Percentiles rank a stretch among this genome's conserved stretches.
phyloP scores from a whole-genome alignment of 2,797 vertebrate species.

The Hemitrygon akajei region DNA sequence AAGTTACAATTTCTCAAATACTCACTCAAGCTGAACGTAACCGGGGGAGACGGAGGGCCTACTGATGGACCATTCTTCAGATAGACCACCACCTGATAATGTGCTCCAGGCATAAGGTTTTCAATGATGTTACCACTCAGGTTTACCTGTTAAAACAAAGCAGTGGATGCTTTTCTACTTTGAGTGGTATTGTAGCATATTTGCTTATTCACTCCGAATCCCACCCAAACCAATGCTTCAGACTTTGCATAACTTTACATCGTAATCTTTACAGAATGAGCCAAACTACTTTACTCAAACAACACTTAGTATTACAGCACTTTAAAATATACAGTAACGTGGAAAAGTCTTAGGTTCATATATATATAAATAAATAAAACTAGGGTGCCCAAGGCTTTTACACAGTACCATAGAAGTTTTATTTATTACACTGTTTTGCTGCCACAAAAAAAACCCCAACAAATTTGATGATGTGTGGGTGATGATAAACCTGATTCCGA shows the following conservation, averaged over 20 bases:
- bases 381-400: too few relatives aligned
- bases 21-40: slow-evolving; percentile 85
- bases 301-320: neutral
- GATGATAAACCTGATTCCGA: too few relatives aligned
- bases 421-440: too few relatives aligned
- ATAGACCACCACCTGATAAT: slow-evolving; percentile 82
- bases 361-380: too few relatives aligned
- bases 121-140: slow-evolving; percentile 75
- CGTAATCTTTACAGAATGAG: neutral
- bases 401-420: too few relatives aligned
- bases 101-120: slow-evolving; percentile 81
- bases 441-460: too few relatives aligned
- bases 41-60: slow-evolving; percentile 82
- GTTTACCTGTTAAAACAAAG: slow-evolving; percentile 68
- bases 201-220: neutral
- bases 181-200: neutral
- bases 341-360: too few relatives aligned
- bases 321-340: neutral
- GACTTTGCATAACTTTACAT: neutral
- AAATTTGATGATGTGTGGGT: too few relatives aligned
- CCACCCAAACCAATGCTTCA: neutral
- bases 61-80: slow-evolving; percentile 78
- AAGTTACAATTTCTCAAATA: neutral
- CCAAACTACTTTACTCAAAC: neutral
- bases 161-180: neutral